Base-by-base conservation (phyloP, 1,140 invertebrate genomes). In the Cydia splendana region DNA sequence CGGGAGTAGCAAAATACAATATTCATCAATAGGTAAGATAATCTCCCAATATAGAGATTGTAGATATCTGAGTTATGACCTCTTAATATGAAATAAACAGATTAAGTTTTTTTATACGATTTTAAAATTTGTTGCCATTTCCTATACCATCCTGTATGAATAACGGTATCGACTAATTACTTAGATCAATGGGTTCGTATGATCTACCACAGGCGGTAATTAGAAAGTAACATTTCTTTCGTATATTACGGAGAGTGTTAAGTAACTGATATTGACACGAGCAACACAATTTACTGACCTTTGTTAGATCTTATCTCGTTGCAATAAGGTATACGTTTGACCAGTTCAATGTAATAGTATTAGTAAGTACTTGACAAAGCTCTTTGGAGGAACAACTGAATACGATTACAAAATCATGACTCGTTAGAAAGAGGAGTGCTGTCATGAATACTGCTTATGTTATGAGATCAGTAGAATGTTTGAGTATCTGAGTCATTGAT, bases 151-250 rank as follows among this genome's bases (percentile, higher is more conserved):
- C 57, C 57, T 62, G 67, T 71, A 71, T 42, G 38, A 71, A 71
- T 71, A 71, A 71, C 67, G 34, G 67, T 71, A 71, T 18, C 34
- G 34, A 71, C 67, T 71, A 71, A 71, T 71, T 71, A 71, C 67
- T 42, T 18, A 71, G 67, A 71, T 71, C 38, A 71, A 71, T 71
- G 34, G 67, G 67, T 20, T 71, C 67, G 30, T 42, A 71, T 20
- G n/a, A 71, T 71, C 24, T 71, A 71, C 38, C 30, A 38, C 67
- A 24, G 18, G 4, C 34, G 67, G 67, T 38, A 18, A 71, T 71
- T 71, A 71, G 67, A 71, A 71, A 71, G 67, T 71, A 71, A 42
- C 28, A 42, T 71, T 71, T 71, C 67, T 38, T 71, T 71, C 67
- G 30, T 53, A 7, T 71, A 24, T 71, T 38, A 71, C 67, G 15